Base-by-base conservation (phyloP, 2,113 vertebrate genomes). In the Brienomyrus longianalis region DNA sequence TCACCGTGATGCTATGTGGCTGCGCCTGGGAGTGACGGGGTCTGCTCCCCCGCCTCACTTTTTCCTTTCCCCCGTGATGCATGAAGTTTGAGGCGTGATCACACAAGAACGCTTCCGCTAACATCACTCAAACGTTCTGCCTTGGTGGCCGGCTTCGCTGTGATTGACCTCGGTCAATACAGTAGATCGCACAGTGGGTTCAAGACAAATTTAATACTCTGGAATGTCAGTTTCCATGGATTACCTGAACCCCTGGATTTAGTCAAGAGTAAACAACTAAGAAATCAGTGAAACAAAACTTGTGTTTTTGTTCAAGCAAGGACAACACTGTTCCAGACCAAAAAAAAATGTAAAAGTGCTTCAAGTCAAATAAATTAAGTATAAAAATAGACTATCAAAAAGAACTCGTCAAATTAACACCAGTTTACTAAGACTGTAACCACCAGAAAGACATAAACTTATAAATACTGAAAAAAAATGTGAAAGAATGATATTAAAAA, bases 341-440 rank as follows among this genome's bases (percentile, higher is more conserved):
- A 52, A 62, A 90, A 83, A 52, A 83, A 88, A 89, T 23, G n/a
- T 35, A 90, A 89, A 90, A 83, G 51, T 87, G 84, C 35, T 88
- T 43, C 52, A 52, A 89, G 89, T 45, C 51, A 50, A 80, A 91
- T 90, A 87, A 87, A 87, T 56, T 54, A 90, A 91, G 86, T 86
- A 88, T 88, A 91, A 91, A 91, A 90, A 88, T 90, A 91, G 87
- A 86, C 80, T 90, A 86, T 88, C 35, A 66, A 54, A 86, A 91
- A 83, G 13, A 86, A 27, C 83, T 80, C 8, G 47, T 85, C 35
- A 83, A 90, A 45, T 31, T 13, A 88, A 90, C 86, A 95, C 91
- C 17, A 89, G 90, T 94, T 93, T 93, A 93, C 70, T 83, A 91
- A 91, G 94, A 92, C 90, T 91, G 95, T 96, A 95, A 31, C 93